phyloP scores from a whole-genome alignment of 2,888 invertebrate species.

The Alitta virens region DNA sequence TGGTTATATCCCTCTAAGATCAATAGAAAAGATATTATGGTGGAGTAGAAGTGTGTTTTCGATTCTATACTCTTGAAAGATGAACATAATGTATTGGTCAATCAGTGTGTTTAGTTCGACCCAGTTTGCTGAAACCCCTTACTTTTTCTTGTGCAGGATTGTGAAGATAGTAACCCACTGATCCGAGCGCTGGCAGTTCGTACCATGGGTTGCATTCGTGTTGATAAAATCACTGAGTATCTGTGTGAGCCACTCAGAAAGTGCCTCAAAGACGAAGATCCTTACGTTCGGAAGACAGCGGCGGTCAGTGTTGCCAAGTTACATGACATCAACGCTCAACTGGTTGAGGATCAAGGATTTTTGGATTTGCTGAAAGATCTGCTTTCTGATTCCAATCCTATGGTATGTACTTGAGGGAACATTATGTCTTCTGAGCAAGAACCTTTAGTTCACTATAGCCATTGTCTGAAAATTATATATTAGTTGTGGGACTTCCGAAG shows the following conservation, averaged over 20 bases:
- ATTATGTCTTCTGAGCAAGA: too few species aligned
- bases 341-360: conserved; percentile 87
- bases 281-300: conserved; percentile 82
- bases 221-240: conserved; percentile 99
- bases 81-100: too few species aligned
- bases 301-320: conserved; percentile 99
- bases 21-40: too few species aligned
- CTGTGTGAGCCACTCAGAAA: conserved; percentile 94
- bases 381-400: conserved; percentile 97
- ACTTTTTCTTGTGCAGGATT: conserved; percentile 71
- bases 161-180: conserved; percentile 98
- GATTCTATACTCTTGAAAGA: too few species aligned
- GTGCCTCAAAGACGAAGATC: conserved; percentile 61
- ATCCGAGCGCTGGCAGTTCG: conserved; percentile 97
- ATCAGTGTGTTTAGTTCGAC: neutral
- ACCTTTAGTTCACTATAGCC: too few species aligned
- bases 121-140: too few species aligned
- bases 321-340: conserved; percentile 84
- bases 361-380: conserved; percentile 94
- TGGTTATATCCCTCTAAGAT: too few species aligned
- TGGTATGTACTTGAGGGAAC: conserved; percentile 77
- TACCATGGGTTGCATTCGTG: conserved; percentile 99
- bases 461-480: too few species aligned
- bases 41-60: too few species aligned
- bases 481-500: too few species aligned